Conservation (phyloP, 2,797 vertebrate genomes). For the Erethizon dorsatum region DNA sequence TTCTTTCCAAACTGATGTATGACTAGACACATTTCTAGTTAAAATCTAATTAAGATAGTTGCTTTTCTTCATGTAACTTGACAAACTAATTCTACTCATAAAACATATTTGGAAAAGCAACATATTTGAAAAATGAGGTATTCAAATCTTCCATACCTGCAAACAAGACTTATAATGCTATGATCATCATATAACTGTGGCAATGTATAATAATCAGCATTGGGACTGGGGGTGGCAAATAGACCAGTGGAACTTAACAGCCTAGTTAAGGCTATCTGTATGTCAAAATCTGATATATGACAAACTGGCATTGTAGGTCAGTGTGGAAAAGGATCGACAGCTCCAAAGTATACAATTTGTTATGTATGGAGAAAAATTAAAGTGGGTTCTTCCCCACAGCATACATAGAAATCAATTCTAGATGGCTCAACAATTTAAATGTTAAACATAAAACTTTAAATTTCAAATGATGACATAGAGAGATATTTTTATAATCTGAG, state of each 20-base stretch:
- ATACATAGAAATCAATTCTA: not conserved
- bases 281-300: not conserved
- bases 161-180: not conserved
- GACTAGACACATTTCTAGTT: constrained; percentile 32
- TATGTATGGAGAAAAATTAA: not conserved
- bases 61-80: constrained; percentile 10
- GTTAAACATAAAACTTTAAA: not conserved
- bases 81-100: constrained; percentile 26
- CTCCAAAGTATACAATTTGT: not conserved
- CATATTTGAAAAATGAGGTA: constrained; percentile 36
- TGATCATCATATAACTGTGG: not conserved
- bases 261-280: not conserved
- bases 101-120: constrained; percentile 52
- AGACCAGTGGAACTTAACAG: not conserved
- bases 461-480: not conserved
- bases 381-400: not conserved
- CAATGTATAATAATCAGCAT: not conserved
- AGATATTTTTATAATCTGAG: not conserved
- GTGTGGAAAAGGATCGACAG: not conserved
- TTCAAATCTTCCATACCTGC: not conserved
- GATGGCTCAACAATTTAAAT: not conserved
- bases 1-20: constrained; percentile 32
- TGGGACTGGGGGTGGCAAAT: not conserved
- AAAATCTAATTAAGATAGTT: constrained; percentile 47
- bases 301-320: not conserved